These are phyloP conservation scores for Epizoanthus rinbou DNA, from an alignment of 92 coral and sea anemone genomes.

Conservation along the genomic window DNA sequence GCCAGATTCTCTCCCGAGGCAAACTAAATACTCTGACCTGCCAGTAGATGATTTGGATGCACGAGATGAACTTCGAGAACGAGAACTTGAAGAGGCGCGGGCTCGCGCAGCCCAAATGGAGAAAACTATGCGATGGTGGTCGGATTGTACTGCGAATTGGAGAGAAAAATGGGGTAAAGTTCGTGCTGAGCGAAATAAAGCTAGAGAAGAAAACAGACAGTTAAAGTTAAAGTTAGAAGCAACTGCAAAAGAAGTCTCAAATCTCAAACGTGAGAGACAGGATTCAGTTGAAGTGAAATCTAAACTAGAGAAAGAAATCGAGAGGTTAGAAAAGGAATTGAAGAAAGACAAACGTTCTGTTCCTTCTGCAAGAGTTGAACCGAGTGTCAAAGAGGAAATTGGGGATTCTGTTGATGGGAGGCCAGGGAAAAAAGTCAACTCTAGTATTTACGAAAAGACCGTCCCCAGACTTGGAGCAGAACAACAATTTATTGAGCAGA, in stretches of 20 bases:
- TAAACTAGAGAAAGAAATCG: constrained; percentile 81
- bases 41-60: constrained; percentile 71
- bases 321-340: constrained; percentile 87
- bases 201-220: constrained; percentile 89
- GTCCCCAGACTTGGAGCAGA: constrained; percentile 80
- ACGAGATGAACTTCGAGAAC: constrained; percentile 78
- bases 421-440: constrained; percentile 39
- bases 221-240: constrained; percentile 85
- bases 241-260: constrained; percentile 75
- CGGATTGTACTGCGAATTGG: constrained; percentile 99
- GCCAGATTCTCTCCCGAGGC: constrained; percentile 31
- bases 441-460: constrained; percentile 70
- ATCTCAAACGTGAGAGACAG: constrained; percentile 79
- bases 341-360: constrained; percentile 79
- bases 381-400: constrained; percentile 63
- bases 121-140: constrained; percentile 99
- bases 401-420: constrained; percentile 43
- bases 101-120: constrained; percentile 98
- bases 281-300: constrained; percentile 67
- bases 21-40: constrained; percentile 24
- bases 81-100: constrained; percentile 93
- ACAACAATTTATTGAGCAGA: constrained; percentile 79
- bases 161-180: constrained; percentile 99
- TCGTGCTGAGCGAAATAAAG: constrained; percentile 94
- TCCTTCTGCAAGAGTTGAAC: constrained; percentile 93